These are phyloP conservation scores for Chamaea fasciata DNA, from an alignment of 2,113 vertebrate species.

Conservation along the genomic window DNA sequence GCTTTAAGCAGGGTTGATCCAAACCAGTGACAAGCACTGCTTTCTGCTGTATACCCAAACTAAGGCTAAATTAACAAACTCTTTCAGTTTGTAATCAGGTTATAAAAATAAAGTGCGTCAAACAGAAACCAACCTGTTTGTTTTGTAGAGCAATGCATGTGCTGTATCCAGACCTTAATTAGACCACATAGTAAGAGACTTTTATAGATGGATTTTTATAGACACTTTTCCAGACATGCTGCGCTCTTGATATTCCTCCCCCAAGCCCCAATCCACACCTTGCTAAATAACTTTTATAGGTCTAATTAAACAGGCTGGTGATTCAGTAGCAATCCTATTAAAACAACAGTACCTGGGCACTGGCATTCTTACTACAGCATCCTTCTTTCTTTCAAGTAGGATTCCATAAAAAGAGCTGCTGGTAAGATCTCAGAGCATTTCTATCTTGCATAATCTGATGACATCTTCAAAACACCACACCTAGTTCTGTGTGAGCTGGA, in stretches of 20 bases:
- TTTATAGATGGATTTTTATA: constrained; percentile 54
- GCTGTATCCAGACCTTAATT: constrained; percentile 57
- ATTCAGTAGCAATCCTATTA: constrained; percentile 44
- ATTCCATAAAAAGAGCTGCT: neutral
- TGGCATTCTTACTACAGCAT: neutral
- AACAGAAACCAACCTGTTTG: constrained; percentile 58
- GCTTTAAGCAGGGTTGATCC: neutral
- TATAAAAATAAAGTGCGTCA: constrained; percentile 63
- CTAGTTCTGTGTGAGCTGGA: neutral
- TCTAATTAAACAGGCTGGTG: constrained; percentile 43
- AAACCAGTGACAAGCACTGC: constrained; percentile 14
- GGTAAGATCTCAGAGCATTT: neutral
- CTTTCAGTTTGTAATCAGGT: constrained; percentile 61
- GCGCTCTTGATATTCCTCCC: constrained; percentile 27
- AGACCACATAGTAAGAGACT: constrained; percentile 46
- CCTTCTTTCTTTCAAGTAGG: neutral
- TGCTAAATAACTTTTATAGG: constrained; percentile 49
- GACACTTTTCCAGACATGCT: constrained; percentile 43
- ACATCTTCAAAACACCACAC: neutral
- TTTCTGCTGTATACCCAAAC: constrained; percentile 19
- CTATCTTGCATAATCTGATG: neutral
- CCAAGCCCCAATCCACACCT: constrained; percentile 26
- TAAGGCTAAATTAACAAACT: constrained; percentile 40
- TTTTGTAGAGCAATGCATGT: constrained; percentile 30
- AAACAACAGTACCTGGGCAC: constrained; percentile 2